phyloP scores from a whole-genome alignment of 2,113 vertebrate genomes.

The Aviceda subcristata region DNA sequence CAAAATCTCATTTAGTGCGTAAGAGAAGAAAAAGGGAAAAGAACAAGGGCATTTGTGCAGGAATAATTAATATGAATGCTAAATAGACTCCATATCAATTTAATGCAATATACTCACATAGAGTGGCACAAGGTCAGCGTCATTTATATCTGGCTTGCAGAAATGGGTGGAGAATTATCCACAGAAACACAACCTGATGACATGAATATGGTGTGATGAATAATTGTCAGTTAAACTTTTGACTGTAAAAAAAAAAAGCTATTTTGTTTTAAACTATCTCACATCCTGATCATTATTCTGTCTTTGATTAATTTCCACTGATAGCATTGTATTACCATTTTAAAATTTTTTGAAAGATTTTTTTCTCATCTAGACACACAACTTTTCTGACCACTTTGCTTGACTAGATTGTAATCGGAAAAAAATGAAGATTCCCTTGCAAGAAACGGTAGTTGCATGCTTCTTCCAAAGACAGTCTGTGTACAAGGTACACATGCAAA shows the following conservation, averaged over 20 bases:
- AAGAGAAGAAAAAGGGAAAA: not conserved
- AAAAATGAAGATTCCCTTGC: not conserved
- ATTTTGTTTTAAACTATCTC: not conserved
- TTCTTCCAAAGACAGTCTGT: not conserved
- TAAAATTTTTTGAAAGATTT: not conserved
- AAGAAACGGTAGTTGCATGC: not conserved
- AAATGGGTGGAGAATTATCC: not conserved
- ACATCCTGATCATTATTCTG: not conserved
- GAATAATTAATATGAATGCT: not conserved
- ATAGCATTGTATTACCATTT: not conserved
- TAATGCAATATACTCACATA: not conserved
- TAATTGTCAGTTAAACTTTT: not conserved
- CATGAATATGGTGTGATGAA: not conserved
- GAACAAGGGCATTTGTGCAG: not conserved
- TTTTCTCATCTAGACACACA: not conserved
- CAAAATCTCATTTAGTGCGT: not conserved
- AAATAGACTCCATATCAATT: not conserved
- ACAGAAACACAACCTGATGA: not conserved
- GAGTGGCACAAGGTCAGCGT: not conserved
- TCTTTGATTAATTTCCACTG: not conserved
- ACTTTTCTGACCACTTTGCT: not conserved
- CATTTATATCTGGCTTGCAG: not conserved
- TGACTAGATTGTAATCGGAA: not conserved
- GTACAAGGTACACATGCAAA: not conserved
- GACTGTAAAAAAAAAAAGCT: not conserved